Conservation (phyloP, 2,888 invertebrate species). For the Protophormia terraenovae region DNA sequence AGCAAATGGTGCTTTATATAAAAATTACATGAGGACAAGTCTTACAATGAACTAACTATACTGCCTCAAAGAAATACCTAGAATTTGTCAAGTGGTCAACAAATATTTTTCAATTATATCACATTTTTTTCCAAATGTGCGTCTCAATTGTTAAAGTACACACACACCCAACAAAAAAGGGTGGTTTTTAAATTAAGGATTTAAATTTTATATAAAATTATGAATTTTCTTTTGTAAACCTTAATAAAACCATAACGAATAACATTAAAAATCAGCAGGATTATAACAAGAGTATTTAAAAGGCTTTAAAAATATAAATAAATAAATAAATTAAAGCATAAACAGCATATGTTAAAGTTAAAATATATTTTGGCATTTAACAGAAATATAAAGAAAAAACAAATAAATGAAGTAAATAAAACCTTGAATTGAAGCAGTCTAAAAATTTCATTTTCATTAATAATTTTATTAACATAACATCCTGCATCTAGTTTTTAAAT, state of each 20-base stretch:
- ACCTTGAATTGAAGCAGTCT: not conserved
- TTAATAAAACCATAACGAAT: conserved; percentile 29
- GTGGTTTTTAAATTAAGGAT: not conserved
- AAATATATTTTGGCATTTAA: not conserved
- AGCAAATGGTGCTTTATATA: too few species aligned
- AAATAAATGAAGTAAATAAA: not conserved
- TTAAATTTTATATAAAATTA: not conserved
- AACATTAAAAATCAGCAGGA: not conserved
- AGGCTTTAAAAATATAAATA: not conserved
- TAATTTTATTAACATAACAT: not conserved
- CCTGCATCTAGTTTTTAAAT: too few species aligned
- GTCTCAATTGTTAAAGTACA: not conserved
- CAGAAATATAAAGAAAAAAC: not conserved
- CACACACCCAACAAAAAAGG: not conserved
- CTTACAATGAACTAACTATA: not conserved
- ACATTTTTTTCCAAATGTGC: not conserved
- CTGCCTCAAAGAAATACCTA: not conserved
- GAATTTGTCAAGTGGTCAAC: conserved; percentile 46
- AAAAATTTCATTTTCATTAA: not conserved
- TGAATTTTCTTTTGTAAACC: not conserved
- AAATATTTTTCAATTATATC: not conserved
- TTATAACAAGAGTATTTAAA: too few species aligned
- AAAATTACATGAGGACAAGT: too few species aligned
- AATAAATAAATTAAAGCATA: not conserved
- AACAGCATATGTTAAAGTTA: conserved; percentile 13